Evolutionary conservation across 2,888 invertebrate species (phyloP).

Genomic region (Endotricha flammealis): DNA sequence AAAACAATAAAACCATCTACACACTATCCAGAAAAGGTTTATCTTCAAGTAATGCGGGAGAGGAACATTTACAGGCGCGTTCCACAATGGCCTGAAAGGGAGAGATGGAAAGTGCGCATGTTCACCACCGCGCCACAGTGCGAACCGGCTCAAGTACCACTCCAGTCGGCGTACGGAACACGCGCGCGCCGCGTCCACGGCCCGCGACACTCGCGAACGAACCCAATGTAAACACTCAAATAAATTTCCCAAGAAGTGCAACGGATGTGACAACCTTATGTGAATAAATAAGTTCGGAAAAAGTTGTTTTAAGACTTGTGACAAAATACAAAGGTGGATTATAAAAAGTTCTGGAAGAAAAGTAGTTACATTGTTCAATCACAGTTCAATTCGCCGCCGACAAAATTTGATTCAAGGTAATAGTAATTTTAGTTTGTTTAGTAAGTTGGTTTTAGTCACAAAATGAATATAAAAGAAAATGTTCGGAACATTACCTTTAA

Average conservation of each 20-base stretch:
- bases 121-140: constrained; percentile 47
- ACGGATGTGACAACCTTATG: constrained; percentile 34
- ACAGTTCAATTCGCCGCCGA: constrained; percentile 3
- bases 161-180: constrained; percentile 52
- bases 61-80: constrained; percentile 53
- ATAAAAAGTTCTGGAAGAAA: constrained; percentile 1
- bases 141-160: constrained; percentile 37
- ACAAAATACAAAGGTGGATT: constrained; percentile 21
- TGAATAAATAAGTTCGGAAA: constrained; percentile 31
- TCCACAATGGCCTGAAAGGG: constrained; percentile 56
- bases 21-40: constrained; percentile 51
- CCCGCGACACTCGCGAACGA: constrained; percentile 27
- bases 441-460: constrained; percentile 32
- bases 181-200: constrained; percentile 38
- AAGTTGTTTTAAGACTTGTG: constrained; percentile 23
- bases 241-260: constrained; percentile 35
- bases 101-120: constrained; percentile 66
- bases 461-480: constrained; percentile 25
- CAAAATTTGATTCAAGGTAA: constrained; percentile 19
- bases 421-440: constrained; percentile 14
- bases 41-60: constrained; percentile 55
- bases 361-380: constrained; percentile 8
- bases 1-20: constrained; percentile 40
- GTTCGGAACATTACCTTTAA: constrained; percentile 42
- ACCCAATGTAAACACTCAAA: constrained; percentile 48